Evolutionary conservation across 2,888 invertebrate genomes (phyloP), one percentile per base, ranked within the genome.

Genomic region (Digitonthophagus gazella): DNA sequence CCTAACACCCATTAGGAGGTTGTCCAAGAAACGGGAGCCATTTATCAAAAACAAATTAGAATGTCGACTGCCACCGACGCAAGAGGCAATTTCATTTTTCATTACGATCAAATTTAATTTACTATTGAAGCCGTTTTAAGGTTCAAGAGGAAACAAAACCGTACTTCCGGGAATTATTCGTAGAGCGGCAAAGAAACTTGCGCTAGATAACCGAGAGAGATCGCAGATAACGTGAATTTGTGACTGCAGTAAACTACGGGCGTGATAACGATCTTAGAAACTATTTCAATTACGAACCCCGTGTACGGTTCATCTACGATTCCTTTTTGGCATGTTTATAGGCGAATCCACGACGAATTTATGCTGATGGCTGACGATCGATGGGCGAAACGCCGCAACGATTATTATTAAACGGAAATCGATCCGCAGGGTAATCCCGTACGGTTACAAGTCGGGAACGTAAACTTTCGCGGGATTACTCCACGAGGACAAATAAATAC

Each of bases 251-350:
- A 61, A 61, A 61, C 61, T 61, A 61, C 61, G n/a, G 14, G 61
- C 61, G 19, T 20, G 61, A 61, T 61, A 61, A n/a, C 19, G 61
- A 61, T 18, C 61, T 61, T 20, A 61, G 61, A 61, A 61, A 61
- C 61, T 19, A 61, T 61, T 61, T 61, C 61, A 61, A 61, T 61
- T 61, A 61, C 61, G 19, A n/a, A 18, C 19, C n/a, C 20, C n/a
- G 18, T 61, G 18, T 19, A 18, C 18, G 61, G n/a, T 61, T n/a
- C 19, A 61, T 61, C 61, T 61, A n/a, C 18, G 61, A 18, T 20
- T 61, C 15, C 61, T 61, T 61, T 61, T 61, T 61, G 61, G 61
- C 61, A 61, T 61, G 20, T 61, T 61, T 61, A 61, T 61, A 5
- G 11, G 28, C 28, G 28, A 44, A 44, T 44, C 28, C 28, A 11